Conservation (phyloP, 2,113 vertebrate species). For the Dasyurus viverrinus region DNA sequence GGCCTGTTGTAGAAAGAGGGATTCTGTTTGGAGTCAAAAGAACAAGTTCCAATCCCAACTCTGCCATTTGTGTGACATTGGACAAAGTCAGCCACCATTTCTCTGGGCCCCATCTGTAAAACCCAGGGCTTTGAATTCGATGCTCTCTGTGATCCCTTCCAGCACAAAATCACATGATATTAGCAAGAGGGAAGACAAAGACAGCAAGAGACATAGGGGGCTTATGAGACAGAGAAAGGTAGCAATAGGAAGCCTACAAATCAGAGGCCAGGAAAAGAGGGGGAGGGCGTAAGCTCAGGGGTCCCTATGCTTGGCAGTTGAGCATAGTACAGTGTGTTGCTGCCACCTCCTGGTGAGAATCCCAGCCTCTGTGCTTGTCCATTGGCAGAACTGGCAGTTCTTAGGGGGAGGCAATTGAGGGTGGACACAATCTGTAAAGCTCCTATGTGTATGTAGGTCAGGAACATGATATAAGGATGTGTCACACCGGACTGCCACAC, state of each 20-base stretch:
- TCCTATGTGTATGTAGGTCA: background rate
- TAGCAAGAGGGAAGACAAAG: background rate
- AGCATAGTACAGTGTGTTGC: background rate
- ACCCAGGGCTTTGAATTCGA: background rate
- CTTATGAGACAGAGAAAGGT: background rate
- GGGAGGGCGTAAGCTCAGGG: background rate
- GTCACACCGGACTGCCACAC: background rate
- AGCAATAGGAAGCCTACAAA: background rate
- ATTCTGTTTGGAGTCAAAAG: background rate
- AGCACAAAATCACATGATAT: background rate
- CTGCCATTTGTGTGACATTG: background rate
- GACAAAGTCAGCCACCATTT: background rate
- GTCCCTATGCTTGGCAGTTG: background rate
- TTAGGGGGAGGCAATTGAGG: background rate
- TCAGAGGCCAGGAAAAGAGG: background rate
- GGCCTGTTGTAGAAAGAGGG: background rate
- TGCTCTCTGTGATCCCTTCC: background rate
- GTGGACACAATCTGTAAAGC: background rate
- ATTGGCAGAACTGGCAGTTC: background rate
- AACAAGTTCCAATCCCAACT: background rate
- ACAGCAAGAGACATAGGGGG: background rate
- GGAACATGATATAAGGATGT: background rate
- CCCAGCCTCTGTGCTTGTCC: background rate
- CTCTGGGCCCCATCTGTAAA: background rate
- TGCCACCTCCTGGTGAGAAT: background rate